These are phyloP conservation scores for Notiomystis cincta DNA, from an alignment of 2,113 vertebrate genomes.

Conservation along the genomic window DNA sequence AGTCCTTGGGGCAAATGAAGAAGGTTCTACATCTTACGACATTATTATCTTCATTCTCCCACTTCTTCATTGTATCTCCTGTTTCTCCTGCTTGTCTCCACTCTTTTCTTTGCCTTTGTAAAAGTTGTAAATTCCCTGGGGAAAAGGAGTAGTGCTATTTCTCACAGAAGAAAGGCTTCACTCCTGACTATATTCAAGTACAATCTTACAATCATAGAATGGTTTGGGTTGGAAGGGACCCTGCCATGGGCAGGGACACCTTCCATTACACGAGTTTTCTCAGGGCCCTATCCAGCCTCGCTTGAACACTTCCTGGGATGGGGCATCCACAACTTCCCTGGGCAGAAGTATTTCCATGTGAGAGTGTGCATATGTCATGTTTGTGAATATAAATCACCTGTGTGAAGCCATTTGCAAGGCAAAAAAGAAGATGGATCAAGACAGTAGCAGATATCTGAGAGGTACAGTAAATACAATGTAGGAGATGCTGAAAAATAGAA, in stretches of 20 bases:
- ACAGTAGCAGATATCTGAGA: not conserved
- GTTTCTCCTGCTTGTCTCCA: not conserved
- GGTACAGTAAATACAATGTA: not conserved
- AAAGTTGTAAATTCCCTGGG: not conserved
- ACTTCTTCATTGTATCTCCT: not conserved
- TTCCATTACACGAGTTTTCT: not conserved
- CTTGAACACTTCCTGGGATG: not conserved
- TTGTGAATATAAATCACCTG: not conserved
- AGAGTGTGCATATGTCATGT: not conserved
- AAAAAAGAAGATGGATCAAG: not conserved
- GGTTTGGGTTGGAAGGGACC: not conserved
- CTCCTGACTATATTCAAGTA: not conserved
- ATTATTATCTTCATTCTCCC: not conserved
- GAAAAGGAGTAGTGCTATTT: not conserved
- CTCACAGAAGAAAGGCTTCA: not conserved
- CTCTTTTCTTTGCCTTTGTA: not conserved
- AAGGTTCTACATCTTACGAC: not conserved
- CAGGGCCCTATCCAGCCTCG: not conserved
- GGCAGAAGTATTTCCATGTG: not conserved
- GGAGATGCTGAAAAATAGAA: not conserved
- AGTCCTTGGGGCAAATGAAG: not conserved
- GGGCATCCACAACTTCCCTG: not conserved
- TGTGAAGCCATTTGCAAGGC: not conserved
- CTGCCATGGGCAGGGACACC: not conserved
- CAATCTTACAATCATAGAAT: not conserved